A percentile compares a stretch with the other conserved stretches of the same genome.
Evolutionary conservation across 2,113 vertebrate species (phyloP).

Genomic region (Brachirus orientalis): DNA sequence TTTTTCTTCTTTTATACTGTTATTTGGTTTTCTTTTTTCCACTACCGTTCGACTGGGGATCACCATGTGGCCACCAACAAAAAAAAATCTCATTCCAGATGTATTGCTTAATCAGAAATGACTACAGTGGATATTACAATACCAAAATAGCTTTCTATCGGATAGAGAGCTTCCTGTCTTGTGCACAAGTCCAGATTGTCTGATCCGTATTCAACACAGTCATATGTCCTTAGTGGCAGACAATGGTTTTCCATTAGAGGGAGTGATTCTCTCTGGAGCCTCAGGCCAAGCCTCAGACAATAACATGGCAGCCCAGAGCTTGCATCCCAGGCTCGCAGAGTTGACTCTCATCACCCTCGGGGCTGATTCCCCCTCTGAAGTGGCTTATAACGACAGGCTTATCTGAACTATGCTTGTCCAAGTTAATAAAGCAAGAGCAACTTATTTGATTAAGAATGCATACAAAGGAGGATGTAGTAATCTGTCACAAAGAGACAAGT

Average conservation of each 20-base stretch:
- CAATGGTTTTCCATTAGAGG: conserved; percentile 80
- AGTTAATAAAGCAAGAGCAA: conserved; percentile 71
- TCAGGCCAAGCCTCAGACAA: conserved; percentile 68
- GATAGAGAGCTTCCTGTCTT: conserved; percentile 49
- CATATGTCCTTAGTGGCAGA: conserved; percentile 66
- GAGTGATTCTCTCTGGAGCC: conserved; percentile 71
- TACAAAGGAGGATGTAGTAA: conserved; percentile 52
- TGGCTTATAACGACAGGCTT: conserved; percentile 70
- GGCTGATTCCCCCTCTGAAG: conserved; percentile 54
- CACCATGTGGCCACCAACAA: conserved; percentile 12
- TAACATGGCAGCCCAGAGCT: conserved; percentile 59
- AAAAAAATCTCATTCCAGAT: conserved; percentile 42
- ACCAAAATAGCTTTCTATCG: conserved; percentile 69
- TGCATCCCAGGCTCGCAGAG: conserved; percentile 28
- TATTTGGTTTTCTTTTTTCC: no score
- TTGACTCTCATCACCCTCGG: conserved; percentile 66
- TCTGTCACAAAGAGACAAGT: conserved; percentile 48
- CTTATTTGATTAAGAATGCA: conserved; percentile 74
- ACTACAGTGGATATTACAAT: conserved; percentile 71
- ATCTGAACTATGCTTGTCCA: conserved; percentile 63
- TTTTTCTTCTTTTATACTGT: not conserved
- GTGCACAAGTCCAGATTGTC: conserved; percentile 69
- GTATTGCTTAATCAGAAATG: conserved; percentile 66
- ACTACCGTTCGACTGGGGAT: no score
- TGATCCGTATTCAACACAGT: conserved; percentile 58